A percentile compares a stretch with the other conserved stretches of the same genome.
Conservation (phyloP, 2,888 invertebrate genomes). For the Spodoptera exigua region DNA sequence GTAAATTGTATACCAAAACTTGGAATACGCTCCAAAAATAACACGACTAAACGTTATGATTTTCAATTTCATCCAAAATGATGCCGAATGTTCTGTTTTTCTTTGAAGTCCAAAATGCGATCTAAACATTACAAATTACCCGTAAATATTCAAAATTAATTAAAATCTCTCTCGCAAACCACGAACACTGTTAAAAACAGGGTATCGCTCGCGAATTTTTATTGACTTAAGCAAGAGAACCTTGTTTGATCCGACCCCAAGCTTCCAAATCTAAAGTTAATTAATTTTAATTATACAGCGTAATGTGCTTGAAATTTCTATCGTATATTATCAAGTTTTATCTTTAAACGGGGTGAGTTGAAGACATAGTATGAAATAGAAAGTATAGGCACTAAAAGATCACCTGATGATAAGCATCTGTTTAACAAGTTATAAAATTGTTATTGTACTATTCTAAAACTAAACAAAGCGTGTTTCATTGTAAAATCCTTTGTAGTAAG, state of each 20-base stretch:
- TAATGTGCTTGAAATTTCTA: conserved; percentile 28
- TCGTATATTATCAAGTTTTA: conserved; percentile 13
- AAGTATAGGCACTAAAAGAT: no score
- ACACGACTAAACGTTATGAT: conserved; percentile 12
- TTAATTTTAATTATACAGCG: conserved; percentile 50
- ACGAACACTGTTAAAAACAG: conserved; percentile 38
- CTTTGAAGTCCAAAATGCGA: conserved; percentile 39
- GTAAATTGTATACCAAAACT: background rate
- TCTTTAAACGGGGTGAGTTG: background rate
- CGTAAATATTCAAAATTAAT: conserved; percentile 55
- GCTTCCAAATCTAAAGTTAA: conserved; percentile 47
- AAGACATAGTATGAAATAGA: background rate
- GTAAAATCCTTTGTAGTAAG: no score
- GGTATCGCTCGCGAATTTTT: conserved; percentile 42
- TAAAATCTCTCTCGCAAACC: conserved; percentile 53
- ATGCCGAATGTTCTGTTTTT: conserved; percentile 30
- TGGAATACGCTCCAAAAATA: background rate
- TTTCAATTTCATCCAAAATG: conserved; percentile 2
- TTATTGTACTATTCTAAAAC: no score
- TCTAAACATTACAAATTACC: conserved; percentile 42
- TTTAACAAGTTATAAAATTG: no score
- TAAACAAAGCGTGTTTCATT: no score
- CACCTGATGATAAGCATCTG: no score
- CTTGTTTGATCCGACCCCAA: conserved; percentile 49
- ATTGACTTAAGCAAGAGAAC: conserved; percentile 52